phyloP scores from a whole-genome alignment of 1,140 invertebrate genomes.

The Papilio machaon region DNA sequence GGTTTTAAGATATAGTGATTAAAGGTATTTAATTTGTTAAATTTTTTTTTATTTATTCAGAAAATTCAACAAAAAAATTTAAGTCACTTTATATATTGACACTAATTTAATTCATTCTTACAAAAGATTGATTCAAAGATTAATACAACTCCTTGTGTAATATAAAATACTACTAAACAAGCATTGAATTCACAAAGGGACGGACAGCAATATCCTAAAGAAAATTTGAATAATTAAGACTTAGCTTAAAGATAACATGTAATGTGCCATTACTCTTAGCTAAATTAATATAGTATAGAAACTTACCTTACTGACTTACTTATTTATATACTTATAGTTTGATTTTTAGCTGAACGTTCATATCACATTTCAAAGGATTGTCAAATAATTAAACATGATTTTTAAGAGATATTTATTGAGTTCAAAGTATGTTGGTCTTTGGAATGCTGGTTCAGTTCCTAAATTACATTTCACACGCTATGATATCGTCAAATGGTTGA shows the following conservation, averaged over 20 bases:
- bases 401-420: slow-evolving; percentile 71
- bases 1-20: slow-evolving; percentile 89
- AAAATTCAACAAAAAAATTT: background rate
- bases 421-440: slow-evolving; percentile 77
- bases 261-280: background rate
- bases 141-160: no score
- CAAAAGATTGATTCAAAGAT: no score
- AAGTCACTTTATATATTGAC: background rate
- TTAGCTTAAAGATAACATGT: background rate
- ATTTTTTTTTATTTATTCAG: slow-evolving; percentile 19
- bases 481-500: slow-evolving; percentile 52
- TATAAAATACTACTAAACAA: no score
- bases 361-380: background rate
- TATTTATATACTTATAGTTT: background rate
- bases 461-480: slow-evolving; percentile 70
- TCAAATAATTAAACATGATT: slow-evolving; percentile 46
- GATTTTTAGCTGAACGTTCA: background rate
- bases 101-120: no score
- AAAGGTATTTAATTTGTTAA: background rate
- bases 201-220: background rate
- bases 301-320: background rate
- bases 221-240: background rate
- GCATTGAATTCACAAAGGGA: background rate
- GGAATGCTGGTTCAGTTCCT: slow-evolving; percentile 76
- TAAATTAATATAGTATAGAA: background rate